These are phyloP conservation scores for Tetragonula clypearis DNA, from an alignment of 1,140 invertebrate species.

Conservation along the genomic window DNA sequence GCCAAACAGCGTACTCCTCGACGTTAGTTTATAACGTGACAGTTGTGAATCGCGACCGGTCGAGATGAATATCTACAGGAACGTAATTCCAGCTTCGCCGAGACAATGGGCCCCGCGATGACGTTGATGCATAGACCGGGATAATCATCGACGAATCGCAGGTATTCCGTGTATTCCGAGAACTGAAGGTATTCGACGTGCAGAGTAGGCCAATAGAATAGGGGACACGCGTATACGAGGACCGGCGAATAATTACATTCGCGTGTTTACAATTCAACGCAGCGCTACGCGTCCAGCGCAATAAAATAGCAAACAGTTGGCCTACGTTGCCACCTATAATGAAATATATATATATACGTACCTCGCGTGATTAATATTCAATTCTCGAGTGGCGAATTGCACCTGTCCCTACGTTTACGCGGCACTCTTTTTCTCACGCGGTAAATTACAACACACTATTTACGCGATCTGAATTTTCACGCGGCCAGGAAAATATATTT, in stretches of 20 bases:
- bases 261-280: not conserved
- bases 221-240: not conserved
- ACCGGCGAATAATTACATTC: conserved; percentile 14
- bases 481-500: too few relatives aligned
- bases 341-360: too few relatives aligned
- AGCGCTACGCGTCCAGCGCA: fast-evolving
- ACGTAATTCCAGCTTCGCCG: conserved; percentile 32
- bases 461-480: too few relatives aligned
- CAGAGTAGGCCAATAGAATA: conserved; percentile 33
- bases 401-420: too few relatives aligned
- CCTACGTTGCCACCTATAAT: too few relatives aligned
- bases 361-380: too few relatives aligned
- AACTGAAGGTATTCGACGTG: conserved; percentile 28
- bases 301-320: not conserved
- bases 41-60: conserved; percentile 2
- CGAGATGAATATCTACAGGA: conserved; percentile 28
- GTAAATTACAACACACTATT: too few relatives aligned
- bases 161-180: conserved; percentile 46
- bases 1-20: not conserved
- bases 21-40: conserved; percentile 26
- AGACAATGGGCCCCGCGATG: conserved; percentile 39
- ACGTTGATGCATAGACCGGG: conserved; percentile 48
- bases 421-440: too few relatives aligned
- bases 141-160: conserved; percentile 50
- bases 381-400: too few relatives aligned